Base-by-base conservation (phyloP, 2,113 vertebrate genomes). In the Perca fluviatilis region DNA sequence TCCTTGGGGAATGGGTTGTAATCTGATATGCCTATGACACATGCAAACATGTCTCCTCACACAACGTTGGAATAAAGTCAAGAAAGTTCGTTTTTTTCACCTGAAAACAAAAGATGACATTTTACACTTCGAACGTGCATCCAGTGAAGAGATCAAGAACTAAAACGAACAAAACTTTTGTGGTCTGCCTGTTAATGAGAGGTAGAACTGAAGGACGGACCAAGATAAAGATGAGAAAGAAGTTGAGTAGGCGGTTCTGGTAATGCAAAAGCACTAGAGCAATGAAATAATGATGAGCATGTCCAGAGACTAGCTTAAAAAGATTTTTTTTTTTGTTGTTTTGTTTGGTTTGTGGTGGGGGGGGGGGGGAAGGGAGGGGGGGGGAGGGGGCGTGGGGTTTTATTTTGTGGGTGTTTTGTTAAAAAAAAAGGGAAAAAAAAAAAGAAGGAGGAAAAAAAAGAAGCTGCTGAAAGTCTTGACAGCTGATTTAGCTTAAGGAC, bases 231-330 rank as follows among this genome's bases (percentile, higher is more conserved):
- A 60, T 49, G 23, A 74, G 70, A 86, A 83, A 84, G 85, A 62
- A 83, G 73, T n/a, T 13, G 54, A 85, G 89, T 80, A 83, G 93
- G 92, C 64, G 87, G 89, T 77, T 86, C 90, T 91, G 74, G 84
- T 88, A 83, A 81, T 79, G 91, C 63, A 88, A 94, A 92, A 88
- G 91, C 88, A 91, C 81, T 43, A 67, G 85, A 94, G 86, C 88
- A 91, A 94, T 96, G 91, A 95, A 96, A 95, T 95, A 96, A 94
- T 96, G 86, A 96, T 96, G 95, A 96, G 93, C 81, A 54, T 70
- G 87, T 89, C 78, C 88, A 72, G 85, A 86, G 87, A 83, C 88
- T 82, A 93, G 94, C 87, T 96, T n/a, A n/a, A n/a, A n/a, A n/a
- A n/a, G n/a, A n/a, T n/a, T n/a, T n/a, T n/a, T n/a, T n/a, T n/a